Conservation (phyloP, 2,888 invertebrate species). For the Kryphioiulus occultus region DNA sequence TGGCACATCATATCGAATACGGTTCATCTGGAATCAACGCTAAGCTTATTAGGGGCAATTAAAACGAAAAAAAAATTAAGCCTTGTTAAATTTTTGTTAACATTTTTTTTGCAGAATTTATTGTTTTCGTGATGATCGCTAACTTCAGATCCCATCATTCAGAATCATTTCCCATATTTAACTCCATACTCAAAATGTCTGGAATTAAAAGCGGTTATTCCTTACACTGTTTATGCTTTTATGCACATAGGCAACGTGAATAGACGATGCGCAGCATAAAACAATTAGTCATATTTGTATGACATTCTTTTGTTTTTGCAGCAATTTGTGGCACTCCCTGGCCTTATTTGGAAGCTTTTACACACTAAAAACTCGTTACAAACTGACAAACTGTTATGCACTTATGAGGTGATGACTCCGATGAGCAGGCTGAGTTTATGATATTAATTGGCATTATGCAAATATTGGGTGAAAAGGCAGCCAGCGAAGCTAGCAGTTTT, state of each 20-base stretch:
- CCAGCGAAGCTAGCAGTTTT: neutral
- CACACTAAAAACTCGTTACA: neutral
- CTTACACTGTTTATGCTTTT: neutral
- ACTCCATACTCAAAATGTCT: no score
- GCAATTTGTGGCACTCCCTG: neutral
- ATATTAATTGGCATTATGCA: neutral
- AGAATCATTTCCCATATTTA: no score
- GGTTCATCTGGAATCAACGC: no score
- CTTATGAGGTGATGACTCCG: neutral
- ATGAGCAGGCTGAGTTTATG: neutral
- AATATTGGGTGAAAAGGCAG: neutral
- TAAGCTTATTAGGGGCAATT: no score
- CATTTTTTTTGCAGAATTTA: no score
- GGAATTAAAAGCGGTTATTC: neutral
- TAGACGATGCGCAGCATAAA: neutral
- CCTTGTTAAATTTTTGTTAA: no score
- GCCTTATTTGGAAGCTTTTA: neutral
- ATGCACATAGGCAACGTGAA: neutral
- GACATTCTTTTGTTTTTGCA: neutral
- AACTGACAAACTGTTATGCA: neutral
- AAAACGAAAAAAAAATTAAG: no score
- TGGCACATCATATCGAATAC: no score
- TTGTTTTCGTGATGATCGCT: no score
- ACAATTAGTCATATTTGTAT: conserved; percentile 11
- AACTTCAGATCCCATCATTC: no score